phyloP scores from a whole-genome alignment of 2,113 vertebrate genomes.

The Corythornis cristatus region DNA sequence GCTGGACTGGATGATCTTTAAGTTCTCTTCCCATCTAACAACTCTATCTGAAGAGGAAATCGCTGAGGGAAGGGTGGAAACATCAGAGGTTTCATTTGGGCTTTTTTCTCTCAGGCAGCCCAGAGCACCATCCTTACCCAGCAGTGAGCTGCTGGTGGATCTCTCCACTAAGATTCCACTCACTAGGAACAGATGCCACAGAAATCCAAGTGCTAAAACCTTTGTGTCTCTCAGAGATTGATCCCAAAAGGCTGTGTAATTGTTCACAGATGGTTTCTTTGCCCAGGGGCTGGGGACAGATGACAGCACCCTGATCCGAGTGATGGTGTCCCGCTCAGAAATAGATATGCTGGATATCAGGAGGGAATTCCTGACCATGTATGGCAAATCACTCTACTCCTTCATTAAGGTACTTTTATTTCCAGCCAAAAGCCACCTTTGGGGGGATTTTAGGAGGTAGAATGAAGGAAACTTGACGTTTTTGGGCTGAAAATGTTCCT shows the following conservation, averaged over 20 bases:
- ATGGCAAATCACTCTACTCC: conserved; percentile 91
- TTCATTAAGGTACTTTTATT: conserved; percentile 89
- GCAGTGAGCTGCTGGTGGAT: not conserved
- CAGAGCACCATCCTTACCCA: not conserved
- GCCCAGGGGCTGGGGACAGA: conserved; percentile 91
- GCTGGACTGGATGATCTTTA: not conserved
- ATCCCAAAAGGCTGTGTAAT: not conserved
- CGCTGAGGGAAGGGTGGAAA: too few relatives aligned
- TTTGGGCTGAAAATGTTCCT: not conserved
- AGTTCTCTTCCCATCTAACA: not conserved
- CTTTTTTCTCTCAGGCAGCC: not conserved
- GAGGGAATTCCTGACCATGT: conserved; percentile 86
- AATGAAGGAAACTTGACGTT: not conserved
- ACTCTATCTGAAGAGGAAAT: not conserved
- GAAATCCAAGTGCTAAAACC: not conserved
- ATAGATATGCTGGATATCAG: conserved; percentile 94
- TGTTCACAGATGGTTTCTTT: not conserved
- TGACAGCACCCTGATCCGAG: conserved; percentile 88
- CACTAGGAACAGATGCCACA: not conserved
- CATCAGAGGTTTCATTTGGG: not conserved
- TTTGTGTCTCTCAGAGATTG: not conserved
- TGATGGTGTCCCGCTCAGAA: conserved; percentile 93
- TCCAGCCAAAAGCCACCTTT: accelerated
- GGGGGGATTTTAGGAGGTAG: not conserved
- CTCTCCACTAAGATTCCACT: too few relatives aligned